Evolutionary conservation across 2,888 invertebrate species (phyloP), one percentile per base, ranked within the genome.

Genomic region (Drosophila paracracens): DNA sequence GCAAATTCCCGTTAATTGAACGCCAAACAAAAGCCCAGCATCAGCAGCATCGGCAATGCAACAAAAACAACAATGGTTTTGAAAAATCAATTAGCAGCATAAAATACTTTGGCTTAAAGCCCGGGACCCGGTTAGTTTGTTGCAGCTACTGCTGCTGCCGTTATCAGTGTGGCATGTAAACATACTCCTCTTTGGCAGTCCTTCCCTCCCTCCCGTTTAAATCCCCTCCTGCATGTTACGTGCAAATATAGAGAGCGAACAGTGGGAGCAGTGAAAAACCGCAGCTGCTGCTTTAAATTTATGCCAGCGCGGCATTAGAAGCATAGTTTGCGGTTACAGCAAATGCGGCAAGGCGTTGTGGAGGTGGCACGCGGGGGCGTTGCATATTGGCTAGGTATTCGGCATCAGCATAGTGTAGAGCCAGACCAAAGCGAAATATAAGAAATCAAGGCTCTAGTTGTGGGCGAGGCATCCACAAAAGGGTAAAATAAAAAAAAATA

Each of bases 251-350:
- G 63, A 52, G 61, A 70, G 64, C 71, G 53, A 64, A 53, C 40
- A 33, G 52, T 57, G 69, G 69, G 57, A 61, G 74, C 58, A 65
- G 74, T 56, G 70, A 86, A 87, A 88, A 89, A 89, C 89, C 84
- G 79, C 89, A 87, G 84, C 89, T 85, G 87, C 89, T 86, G 84
- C 77, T 89, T 85, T 85, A 89, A 85, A 89, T 85, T 85, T 85
- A 89, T 85, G 89, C 84, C 88, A 85, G 79, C 76, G 79, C 74
- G 88, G 87, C 87, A 89, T 84, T 84, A 84, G 84, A 70, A 89
- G 89, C 89, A 81, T 81, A 81, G 84, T 87, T 84, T 89, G 84
- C 66, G 87, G 84, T 81, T 76, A 53, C 66, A 48, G 48, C 65
- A 80, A 82, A 66, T 80, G 82, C 70, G 52, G 64, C 27, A 68